phyloP scores from a whole-genome alignment of 2,888 invertebrate species.

The Chrysolina haemoptera region DNA sequence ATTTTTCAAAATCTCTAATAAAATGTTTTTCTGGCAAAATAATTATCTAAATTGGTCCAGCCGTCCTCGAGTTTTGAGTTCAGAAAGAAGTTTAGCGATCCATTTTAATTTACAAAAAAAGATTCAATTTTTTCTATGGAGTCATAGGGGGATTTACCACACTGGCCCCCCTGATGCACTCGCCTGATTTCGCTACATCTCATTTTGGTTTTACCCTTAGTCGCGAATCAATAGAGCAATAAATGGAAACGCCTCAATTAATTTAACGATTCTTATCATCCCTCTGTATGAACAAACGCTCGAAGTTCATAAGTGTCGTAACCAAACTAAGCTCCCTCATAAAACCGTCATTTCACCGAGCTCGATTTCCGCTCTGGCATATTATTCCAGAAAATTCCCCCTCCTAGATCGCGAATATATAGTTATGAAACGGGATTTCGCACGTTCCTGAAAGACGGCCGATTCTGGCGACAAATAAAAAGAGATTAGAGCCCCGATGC shows the following conservation, averaged over 20 bases:
- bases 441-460: conserved; percentile 51
- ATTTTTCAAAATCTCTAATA: no score
- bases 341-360: conserved; percentile 41
- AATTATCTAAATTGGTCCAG: no score
- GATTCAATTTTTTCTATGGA: no score
- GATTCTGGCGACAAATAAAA: conserved; percentile 55
- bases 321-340: conserved; percentile 34
- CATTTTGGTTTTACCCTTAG: background rate
- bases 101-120: no score
- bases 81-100: no score
- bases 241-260: background rate
- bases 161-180: no score
- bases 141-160: no score
- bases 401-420: conserved; percentile 38
- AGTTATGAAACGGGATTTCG: conserved; percentile 47
- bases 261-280: background rate
- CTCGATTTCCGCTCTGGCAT: conserved; percentile 32
- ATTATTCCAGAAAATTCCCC: conserved; percentile 37
- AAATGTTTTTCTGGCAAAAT: no score
- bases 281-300: background rate
- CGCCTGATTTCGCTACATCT: no score
- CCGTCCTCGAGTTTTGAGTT: no score
- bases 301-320: conserved; percentile 29
- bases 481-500: conserved; percentile 51
- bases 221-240: background rate